Evolutionary conservation across 2,113 vertebrate species (phyloP).

Genomic region (Cebus imitator): DNA sequence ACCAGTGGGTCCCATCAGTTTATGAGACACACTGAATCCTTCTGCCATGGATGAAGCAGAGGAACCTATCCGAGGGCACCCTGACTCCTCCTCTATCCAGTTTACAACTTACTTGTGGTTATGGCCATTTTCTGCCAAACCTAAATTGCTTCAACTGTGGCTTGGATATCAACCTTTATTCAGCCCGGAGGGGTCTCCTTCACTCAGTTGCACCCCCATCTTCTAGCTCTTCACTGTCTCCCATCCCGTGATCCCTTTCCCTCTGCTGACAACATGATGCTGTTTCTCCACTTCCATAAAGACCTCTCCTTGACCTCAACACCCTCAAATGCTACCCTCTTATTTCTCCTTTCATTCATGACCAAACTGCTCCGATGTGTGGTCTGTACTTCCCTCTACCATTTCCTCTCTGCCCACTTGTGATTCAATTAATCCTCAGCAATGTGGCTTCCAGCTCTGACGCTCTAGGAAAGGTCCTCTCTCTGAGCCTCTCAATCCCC

Average conservation of each 20-base stretch:
- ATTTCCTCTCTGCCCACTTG: constrained; percentile 31
- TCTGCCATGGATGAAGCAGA: not conserved
- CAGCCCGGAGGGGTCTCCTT: not conserved
- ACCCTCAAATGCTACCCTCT: accelerated
- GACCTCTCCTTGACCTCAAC: not conserved
- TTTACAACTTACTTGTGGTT: not conserved
- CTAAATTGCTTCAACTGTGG: not conserved
- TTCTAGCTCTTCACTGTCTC: not conserved
- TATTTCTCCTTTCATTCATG: constrained; percentile 14
- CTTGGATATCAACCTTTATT: not conserved
- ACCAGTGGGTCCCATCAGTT: not conserved
- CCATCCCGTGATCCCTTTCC: not conserved
- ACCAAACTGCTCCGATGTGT: not conserved
- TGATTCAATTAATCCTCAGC: not conserved
- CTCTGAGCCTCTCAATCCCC: not conserved
- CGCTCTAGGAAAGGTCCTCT: not conserved
- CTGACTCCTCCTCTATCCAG: not conserved
- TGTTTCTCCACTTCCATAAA: not conserved
- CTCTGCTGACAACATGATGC: accelerated
- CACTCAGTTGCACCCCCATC: not conserved
- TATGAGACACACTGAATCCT: not conserved
- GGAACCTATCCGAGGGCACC: not conserved
- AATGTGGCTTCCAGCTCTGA: not conserved
- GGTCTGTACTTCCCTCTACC: not conserved
- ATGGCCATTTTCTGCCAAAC: not conserved